A percentile compares a stretch with the other conserved stretches of the same genome.
These are phyloP conservation scores for Atrichornis clamosus DNA, from an alignment of 2,113 vertebrate species.

Conservation along the genomic window DNA sequence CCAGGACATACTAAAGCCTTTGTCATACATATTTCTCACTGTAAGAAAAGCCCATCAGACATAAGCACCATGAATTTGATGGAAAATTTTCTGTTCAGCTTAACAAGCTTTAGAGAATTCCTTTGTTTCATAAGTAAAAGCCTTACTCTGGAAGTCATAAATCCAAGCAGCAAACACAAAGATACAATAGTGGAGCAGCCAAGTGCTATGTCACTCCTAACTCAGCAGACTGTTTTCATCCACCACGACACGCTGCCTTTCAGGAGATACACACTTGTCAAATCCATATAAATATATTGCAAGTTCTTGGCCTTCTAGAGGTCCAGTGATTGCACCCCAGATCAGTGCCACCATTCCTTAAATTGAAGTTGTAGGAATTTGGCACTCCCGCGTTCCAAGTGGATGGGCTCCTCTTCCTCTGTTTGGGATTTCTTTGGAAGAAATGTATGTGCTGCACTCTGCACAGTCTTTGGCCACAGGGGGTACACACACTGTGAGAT, in stretches of 20 bases:
- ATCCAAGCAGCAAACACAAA: not conserved
- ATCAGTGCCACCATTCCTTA: not conserved
- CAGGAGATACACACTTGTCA: not conserved
- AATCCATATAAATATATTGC: not conserved
- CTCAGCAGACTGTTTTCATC: not conserved
- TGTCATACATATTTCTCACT: not conserved
- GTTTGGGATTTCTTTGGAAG: not conserved
- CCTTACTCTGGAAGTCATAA: not conserved
- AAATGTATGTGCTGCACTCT: not conserved
- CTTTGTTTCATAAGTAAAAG: not conserved
- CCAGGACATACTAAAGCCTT: not conserved
- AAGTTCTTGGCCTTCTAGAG: not conserved
- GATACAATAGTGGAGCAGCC: not conserved
- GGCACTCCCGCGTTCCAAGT: rapidly evolving
- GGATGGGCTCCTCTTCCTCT: not conserved
- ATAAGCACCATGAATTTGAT: not conserved
- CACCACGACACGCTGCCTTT: rapidly evolving
- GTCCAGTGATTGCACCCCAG: not conserved
- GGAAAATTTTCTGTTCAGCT: not conserved
- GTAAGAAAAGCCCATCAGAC: not conserved
- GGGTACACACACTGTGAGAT: not conserved
- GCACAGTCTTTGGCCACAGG: not conserved
- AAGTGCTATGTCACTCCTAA: not conserved
- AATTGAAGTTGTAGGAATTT: not conserved
- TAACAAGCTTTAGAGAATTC: not conserved